phyloP scores from a whole-genome alignment of 1,140 invertebrate genomes.

The Harpegnathos saltator region DNA sequence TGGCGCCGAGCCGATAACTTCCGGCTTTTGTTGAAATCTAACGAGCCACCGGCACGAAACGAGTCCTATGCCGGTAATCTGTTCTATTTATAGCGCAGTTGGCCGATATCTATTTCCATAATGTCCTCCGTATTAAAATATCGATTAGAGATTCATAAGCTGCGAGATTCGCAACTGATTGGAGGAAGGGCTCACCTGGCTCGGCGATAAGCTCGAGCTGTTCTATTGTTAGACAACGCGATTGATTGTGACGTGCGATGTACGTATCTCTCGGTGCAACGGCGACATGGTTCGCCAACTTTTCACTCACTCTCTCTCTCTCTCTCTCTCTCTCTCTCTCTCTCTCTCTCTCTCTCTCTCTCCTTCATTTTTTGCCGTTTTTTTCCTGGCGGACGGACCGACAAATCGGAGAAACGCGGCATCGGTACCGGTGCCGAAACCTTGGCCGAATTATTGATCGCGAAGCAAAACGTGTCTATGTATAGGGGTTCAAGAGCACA shows the following conservation, averaged over 20 bases:
- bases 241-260: too few species aligned
- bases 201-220: too few species aligned
- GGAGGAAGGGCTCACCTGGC: background rate
- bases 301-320: too few species aligned
- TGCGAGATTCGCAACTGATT: too few species aligned
- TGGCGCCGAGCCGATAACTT: constrained; percentile 61
- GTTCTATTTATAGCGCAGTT: constrained; percentile 44
- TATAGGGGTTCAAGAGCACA: constrained; percentile 8
- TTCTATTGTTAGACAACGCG: too few species aligned
- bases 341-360: too few species aligned
- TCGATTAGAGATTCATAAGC: background rate
- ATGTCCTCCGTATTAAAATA: background rate
- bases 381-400: too few species aligned
- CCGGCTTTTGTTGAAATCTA: constrained; percentile 60
- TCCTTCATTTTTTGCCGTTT: too few species aligned
- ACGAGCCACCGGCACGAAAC: constrained; percentile 62
- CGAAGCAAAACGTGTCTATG: background rate
- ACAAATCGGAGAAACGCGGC: background rate
- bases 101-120: background rate
- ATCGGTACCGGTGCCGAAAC: constrained; percentile 24
- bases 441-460: constrained; percentile 60
- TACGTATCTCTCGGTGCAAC: too few species aligned
- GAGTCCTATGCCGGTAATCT: constrained; percentile 33
- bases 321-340: too few species aligned
- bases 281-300: too few species aligned